Conservation (phyloP, 2,888 invertebrate species). For the Philaethria dido region DNA sequence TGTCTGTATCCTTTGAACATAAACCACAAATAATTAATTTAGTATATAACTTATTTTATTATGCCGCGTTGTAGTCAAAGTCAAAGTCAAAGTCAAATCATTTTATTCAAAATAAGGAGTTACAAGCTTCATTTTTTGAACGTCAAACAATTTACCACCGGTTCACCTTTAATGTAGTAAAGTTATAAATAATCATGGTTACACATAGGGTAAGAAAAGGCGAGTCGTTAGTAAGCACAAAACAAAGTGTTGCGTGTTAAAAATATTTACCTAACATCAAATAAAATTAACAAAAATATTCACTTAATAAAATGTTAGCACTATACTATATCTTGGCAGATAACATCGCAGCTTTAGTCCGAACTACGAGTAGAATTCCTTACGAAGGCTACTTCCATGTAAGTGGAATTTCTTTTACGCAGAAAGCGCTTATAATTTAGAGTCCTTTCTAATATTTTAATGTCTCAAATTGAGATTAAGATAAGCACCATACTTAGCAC, state of each 20-base stretch:
- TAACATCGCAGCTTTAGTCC: slow-evolving; percentile 19
- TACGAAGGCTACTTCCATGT: slow-evolving; percentile 11
- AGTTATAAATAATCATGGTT: neutral
- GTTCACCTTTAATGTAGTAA: too few relatives aligned
- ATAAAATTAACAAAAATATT: slow-evolving; percentile 21
- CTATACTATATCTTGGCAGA: slow-evolving; percentile 21
- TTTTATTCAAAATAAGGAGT: too few relatives aligned
- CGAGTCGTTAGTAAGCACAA: neutral
- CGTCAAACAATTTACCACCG: too few relatives aligned
- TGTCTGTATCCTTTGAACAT: neutral
- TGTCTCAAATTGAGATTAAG: slow-evolving; percentile 22
- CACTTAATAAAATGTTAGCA: slow-evolving; percentile 20
- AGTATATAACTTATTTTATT: neutral
- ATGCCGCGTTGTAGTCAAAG: neutral
- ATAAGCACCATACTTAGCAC: slow-evolving; percentile 16
- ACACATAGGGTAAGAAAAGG: neutral
- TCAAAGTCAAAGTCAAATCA: too few relatives aligned
- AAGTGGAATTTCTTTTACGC: slow-evolving; percentile 22
- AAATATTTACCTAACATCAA: neutral
- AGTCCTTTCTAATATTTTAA: slow-evolving; percentile 24
- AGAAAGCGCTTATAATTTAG: slow-evolving; percentile 9
- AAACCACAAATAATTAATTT: neutral
- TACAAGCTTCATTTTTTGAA: too few relatives aligned
- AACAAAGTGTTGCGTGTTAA: slow-evolving; percentile 4
- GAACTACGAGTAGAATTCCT: slow-evolving; percentile 21